Evolutionary conservation across 2,113 vertebrate species (phyloP).

Genomic region (Dipodomys merriami): DNA sequence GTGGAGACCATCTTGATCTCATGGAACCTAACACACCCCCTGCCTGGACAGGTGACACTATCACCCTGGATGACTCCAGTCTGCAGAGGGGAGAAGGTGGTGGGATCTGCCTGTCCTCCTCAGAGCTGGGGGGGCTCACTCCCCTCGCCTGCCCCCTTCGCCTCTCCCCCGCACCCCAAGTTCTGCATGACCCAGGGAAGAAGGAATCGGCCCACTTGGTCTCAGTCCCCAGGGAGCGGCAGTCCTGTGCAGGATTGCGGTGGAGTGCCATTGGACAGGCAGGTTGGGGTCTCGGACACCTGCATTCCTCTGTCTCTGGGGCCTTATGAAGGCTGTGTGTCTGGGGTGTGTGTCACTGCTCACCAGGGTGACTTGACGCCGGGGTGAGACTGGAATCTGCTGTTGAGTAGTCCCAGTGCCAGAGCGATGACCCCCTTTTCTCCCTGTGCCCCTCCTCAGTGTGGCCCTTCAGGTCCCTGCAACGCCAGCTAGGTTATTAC

Average conservation of each 20-base stretch:
- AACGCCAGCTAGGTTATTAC: accelerated
- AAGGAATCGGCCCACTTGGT: accelerated
- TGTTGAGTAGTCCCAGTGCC: accelerated
- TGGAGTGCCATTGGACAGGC: neutral
- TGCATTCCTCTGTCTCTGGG: neutral
- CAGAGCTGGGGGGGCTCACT: accelerated
- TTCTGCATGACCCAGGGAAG: neutral
- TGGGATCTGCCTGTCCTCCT: neutral
- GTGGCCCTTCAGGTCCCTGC: neutral
- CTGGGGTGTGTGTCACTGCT: accelerated
- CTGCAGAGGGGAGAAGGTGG: neutral
- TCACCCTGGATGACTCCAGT: neutral
- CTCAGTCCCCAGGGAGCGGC: accelerated
- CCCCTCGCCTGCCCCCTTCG: accelerated
- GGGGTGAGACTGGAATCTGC: neutral
- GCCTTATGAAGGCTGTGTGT: neutral
- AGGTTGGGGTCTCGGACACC: neutral
- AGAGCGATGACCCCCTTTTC: accelerated
- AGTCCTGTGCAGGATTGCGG: neutral
- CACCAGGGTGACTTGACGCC: accelerated
- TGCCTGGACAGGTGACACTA: too few relatives aligned
- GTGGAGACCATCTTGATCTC: neutral
- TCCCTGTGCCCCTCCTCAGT: neutral
- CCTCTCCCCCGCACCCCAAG: neutral
- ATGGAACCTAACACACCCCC: accelerated